Conservation (phyloP, 2,888 invertebrate species). For the Carpatolechia fugitivella region DNA sequence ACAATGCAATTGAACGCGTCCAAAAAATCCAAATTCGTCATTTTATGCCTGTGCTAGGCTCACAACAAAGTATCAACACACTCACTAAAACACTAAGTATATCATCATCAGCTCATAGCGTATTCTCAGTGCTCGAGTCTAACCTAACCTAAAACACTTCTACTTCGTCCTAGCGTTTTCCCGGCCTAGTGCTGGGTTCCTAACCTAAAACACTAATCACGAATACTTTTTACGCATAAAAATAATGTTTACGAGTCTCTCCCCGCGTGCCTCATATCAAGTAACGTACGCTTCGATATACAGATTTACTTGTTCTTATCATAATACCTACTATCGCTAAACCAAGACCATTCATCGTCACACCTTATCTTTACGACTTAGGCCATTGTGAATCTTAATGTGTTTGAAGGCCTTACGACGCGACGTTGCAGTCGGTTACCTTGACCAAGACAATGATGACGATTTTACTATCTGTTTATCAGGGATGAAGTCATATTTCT, state of each 20-base stretch:
- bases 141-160: too few relatives aligned
- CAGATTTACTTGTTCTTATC: constrained; percentile 15
- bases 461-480: too few relatives aligned
- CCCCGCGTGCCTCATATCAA: not conserved
- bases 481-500: not conserved
- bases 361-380: constrained; percentile 5
- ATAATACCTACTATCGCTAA: constrained; percentile 10
- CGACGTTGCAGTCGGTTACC: not conserved
- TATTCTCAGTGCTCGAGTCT: too few relatives aligned
- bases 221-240: too few relatives aligned
- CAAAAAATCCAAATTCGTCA: too few relatives aligned
- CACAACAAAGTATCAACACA: too few relatives aligned
- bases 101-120: too few relatives aligned
- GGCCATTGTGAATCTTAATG: constrained; percentile 1
- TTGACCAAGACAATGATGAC: not conserved
- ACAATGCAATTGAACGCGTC: too few relatives aligned
- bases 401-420: not conserved
- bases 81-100: not conserved
- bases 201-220: not conserved
- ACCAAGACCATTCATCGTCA: constrained; percentile 9
- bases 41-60: too few relatives aligned
- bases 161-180: too few relatives aligned
- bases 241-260: constrained; percentile 7
- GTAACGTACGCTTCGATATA: constrained; percentile 14
- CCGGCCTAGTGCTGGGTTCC: too few relatives aligned